A percentile compares a stretch with the other conserved stretches of the same genome.
phyloP scores from a whole-genome alignment of 1,140 invertebrate genomes.

The Vanessa atalanta region DNA sequence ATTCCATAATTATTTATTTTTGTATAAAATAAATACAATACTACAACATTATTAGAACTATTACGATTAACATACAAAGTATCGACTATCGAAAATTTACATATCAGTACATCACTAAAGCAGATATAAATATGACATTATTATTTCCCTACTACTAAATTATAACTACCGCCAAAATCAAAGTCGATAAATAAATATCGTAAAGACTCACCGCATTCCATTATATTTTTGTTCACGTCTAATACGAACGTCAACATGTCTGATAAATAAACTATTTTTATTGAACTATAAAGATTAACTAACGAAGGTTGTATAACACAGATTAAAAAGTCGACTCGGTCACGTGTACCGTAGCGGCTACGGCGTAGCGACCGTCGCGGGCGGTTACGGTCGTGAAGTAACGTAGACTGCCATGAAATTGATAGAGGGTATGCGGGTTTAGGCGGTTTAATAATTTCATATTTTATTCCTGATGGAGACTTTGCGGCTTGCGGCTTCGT shows the following conservation, averaged over 20 bases:
- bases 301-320: background rate
- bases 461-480: background rate
- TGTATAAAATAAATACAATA: no score
- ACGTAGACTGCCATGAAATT: slow-evolving; percentile 45
- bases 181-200: background rate
- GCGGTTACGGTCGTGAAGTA: slow-evolving; percentile 44
- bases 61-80: no score
- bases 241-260: background rate
- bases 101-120: background rate
- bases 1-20: no score
- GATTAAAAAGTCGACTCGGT: background rate
- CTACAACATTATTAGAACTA: no score
- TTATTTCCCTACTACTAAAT: background rate
- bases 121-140: background rate
- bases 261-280: background rate
- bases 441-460: background rate
- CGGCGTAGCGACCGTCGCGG: slow-evolving; percentile 33
- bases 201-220: background rate
- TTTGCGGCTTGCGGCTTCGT: background rate
- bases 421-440: background rate
- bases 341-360: slow-evolving; percentile 12
- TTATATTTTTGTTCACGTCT: background rate
- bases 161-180: background rate
- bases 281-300: background rate
- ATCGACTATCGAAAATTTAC: no score